A percentile compares a stretch with the other conserved stretches of the same genome.
phyloP scores from a whole-genome alignment of 1,140 invertebrate genomes.

The Lucilia sericata region DNA sequence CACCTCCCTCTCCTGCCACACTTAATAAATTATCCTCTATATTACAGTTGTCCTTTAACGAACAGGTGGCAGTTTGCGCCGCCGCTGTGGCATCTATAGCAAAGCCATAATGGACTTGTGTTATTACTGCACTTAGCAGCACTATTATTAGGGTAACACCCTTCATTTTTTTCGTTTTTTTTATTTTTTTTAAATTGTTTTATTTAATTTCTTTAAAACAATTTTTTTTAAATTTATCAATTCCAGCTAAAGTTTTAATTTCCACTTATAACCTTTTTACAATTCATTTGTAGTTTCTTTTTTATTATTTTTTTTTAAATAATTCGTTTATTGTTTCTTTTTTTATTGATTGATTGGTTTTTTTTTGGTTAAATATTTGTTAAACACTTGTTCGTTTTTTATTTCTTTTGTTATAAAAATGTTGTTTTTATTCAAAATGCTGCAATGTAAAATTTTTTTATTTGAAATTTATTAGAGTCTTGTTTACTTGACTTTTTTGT shows the following conservation, averaged over 20 bases:
- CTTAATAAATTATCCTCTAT: conserved; percentile 59
- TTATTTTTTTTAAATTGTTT: background rate
- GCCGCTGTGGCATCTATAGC: conserved; percentile 30
- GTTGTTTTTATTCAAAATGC: background rate
- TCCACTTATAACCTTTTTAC: background rate
- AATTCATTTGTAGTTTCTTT: background rate
- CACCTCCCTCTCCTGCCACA: conserved; percentile 43
- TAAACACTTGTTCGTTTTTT: conserved; percentile 7
- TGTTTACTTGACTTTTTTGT: background rate
- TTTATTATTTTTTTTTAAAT: background rate
- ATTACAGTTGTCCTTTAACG: conserved; percentile 63
- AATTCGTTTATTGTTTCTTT: background rate
- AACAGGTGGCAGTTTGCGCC: conserved; percentile 54
- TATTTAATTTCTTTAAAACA: background rate
- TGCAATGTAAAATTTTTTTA: background rate
- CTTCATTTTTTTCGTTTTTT: conserved; percentile 14
- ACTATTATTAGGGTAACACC: conserved; percentile 33
- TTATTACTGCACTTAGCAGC: background rate
- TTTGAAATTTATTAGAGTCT: background rate
- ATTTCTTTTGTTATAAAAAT: background rate
- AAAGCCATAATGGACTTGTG: background rate
- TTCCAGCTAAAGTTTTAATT: too few species aligned
- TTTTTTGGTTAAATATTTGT: conserved; percentile 6
- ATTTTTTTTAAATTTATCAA: background rate
- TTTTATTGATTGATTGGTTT: background rate